These are phyloP conservation scores for Boloria euphrosyne DNA, from an alignment of 2,888 invertebrate genomes.

Conservation along the genomic window DNA sequence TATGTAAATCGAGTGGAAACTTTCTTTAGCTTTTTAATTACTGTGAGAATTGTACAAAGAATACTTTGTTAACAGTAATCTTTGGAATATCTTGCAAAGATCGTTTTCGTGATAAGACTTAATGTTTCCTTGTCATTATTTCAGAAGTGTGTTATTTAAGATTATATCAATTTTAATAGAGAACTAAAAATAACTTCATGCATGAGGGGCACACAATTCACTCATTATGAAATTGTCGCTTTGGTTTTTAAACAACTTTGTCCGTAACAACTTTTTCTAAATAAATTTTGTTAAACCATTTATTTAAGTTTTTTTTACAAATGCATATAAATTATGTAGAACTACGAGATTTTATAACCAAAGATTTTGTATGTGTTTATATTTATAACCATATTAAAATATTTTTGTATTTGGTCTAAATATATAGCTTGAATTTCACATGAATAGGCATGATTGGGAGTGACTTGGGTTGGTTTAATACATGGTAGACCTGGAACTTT, in stretches of 20 bases:
- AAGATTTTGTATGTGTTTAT: no score
- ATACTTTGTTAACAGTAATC: constrained; percentile 22
- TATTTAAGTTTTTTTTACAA: no score
- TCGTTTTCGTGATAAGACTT: neutral
- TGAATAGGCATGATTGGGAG: constrained; percentile 24
- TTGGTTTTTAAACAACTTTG: no score
- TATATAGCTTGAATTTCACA: constrained; percentile 12
- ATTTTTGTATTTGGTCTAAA: constrained; percentile 3
- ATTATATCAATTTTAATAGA: no score
- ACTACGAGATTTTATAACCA: no score
- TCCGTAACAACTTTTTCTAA: no score
- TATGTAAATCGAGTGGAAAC: constrained; percentile 35
- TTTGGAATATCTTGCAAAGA: neutral
- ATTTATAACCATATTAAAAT: neutral
- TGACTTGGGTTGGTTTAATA: constrained; percentile 12
- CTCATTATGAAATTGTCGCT: no score
- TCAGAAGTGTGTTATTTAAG: neutral
- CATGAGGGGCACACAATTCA: no score
- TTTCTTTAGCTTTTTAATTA: constrained; percentile 34
- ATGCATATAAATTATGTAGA: no score
- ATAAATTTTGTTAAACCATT: no score
- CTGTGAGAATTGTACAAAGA: constrained; percentile 29
- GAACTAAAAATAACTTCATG: no score
- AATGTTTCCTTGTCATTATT: neutral
- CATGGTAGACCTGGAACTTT: constrained; percentile 27